These are phyloP conservation scores for Epinephelus cyanopodus DNA, from an alignment of 2,113 vertebrate species.

Conservation along the genomic window DNA sequence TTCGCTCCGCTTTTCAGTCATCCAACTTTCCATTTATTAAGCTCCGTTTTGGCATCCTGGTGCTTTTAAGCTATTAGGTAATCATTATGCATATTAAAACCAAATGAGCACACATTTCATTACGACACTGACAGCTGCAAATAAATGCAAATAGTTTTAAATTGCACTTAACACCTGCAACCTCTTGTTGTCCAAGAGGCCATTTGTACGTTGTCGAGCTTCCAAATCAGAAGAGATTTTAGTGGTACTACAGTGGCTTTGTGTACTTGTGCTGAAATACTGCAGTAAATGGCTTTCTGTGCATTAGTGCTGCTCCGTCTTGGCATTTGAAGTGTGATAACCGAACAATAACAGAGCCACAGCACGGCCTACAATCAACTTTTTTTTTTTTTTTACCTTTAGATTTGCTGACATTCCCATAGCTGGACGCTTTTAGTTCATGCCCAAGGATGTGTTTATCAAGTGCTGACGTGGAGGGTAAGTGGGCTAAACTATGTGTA, in stretches of 20 bases:
- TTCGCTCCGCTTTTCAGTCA: neutral
- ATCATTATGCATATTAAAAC: constrained; percentile 25
- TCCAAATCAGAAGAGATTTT: neutral
- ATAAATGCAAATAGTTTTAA: constrained; percentile 19
- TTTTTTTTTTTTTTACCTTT: neutral
- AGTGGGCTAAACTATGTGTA: constrained; percentile 4
- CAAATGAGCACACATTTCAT: constrained; percentile 2
- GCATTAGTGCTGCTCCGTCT: too few species aligned
- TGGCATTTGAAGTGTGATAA: neutral
- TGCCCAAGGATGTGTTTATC: constrained; percentile 4
- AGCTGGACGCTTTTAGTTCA: constrained; percentile 11
- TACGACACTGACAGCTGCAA: neutral
- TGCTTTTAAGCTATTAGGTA: constrained; percentile 32
- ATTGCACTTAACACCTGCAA: constrained; percentile 10
- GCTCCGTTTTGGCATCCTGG: constrained; percentile 15
- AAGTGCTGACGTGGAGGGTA: neutral
- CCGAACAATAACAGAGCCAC: neutral
- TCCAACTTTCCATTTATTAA: constrained; percentile 26
- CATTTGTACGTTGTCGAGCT: neutral
- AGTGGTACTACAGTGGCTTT: neutral
- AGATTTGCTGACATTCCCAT: neutral
- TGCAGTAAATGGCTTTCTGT: neutral
- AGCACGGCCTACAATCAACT: neutral
- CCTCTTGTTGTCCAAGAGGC: neutral
- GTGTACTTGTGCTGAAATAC: neutral